Conservation (phyloP, 1,140 invertebrate species). For the Protaetia brevitarsis region DNA sequence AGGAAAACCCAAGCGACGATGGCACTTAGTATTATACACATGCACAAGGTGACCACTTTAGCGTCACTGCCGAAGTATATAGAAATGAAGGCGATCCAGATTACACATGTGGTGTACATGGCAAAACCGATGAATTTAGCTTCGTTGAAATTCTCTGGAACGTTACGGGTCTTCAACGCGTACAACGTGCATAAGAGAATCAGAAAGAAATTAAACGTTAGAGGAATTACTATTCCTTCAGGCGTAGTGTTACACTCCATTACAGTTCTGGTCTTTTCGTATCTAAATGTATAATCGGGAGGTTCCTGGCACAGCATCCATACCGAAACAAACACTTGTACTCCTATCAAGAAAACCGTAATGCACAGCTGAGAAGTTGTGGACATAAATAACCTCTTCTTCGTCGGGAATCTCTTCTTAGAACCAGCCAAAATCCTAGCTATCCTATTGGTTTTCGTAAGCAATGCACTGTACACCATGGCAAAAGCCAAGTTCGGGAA, state of each 20-base stretch:
- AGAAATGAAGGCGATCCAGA: slow-evolving; percentile 85
- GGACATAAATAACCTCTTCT: slow-evolving; percentile 68
- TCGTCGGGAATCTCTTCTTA: slow-evolving; percentile 76
- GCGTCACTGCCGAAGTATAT: slow-evolving; percentile 78
- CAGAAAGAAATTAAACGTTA: slow-evolving; percentile 76
- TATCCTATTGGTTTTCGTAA: slow-evolving; percentile 86
- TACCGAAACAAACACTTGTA: slow-evolving; percentile 68
- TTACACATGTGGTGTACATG: slow-evolving; percentile 86
- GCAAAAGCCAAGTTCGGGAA: slow-evolving; percentile 76
- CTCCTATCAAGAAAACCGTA: slow-evolving; percentile 62
- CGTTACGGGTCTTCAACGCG: slow-evolving; percentile 80
- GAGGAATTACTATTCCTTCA: slow-evolving; percentile 68
- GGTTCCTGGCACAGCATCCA: slow-evolving; percentile 69
- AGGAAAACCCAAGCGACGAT: slow-evolving; percentile 73
- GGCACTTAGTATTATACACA: slow-evolving; percentile 70
- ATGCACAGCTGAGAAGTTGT: slow-evolving; percentile 61
- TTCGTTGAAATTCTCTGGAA: slow-evolving; percentile 88
- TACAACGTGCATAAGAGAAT: slow-evolving; percentile 79
- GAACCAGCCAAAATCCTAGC: slow-evolving; percentile 78
- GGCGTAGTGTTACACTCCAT: slow-evolving; percentile 70
- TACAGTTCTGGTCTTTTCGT: slow-evolving; percentile 57
- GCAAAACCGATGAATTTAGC: slow-evolving; percentile 81
- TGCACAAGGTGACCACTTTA: slow-evolving; percentile 68
- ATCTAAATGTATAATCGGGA: slow-evolving; percentile 60
- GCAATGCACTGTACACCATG: slow-evolving; percentile 78